Conservation (phyloP, 2,797 vertebrate species). For the Lateolabrax maculatus region DNA sequence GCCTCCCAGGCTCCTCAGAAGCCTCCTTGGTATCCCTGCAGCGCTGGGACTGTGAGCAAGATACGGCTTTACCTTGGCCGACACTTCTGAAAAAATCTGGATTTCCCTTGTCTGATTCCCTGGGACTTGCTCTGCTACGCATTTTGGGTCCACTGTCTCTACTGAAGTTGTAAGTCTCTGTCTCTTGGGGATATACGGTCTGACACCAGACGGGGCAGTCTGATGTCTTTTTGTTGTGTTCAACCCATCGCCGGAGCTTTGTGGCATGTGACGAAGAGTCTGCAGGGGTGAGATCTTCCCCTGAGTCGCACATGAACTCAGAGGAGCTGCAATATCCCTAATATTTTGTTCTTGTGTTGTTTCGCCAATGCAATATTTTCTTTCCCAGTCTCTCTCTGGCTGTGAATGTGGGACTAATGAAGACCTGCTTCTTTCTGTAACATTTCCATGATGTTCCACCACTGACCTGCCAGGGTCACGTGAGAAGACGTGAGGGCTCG, state of each 20-base stretch:
- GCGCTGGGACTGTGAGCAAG: slow-evolving; percentile 80
- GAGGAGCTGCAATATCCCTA: slow-evolving; percentile 18
- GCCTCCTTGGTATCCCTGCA: slow-evolving; percentile 85
- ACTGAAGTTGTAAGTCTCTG: slow-evolving; percentile 76
- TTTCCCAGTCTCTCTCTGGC: slow-evolving; percentile 21
- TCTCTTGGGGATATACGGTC: slow-evolving; percentile 93
- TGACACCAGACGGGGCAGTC: slow-evolving; percentile 72
- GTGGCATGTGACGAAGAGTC: slow-evolving; percentile 14
- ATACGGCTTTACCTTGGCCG: slow-evolving; percentile 87
- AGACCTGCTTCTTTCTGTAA: slow-evolving; percentile 31
- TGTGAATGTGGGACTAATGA: slow-evolving; percentile 1
- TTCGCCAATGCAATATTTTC: neutral
- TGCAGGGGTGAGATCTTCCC: slow-evolving; percentile 1
- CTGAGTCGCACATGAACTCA: slow-evolving; percentile 26
- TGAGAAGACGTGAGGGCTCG: slow-evolving; percentile 9
- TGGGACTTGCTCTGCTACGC: slow-evolving; percentile 26
- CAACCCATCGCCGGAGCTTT: slow-evolving; percentile 11
- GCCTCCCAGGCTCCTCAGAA: slow-evolving; percentile 86
- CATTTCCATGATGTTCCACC: slow-evolving; percentile 25
- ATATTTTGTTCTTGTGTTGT: slow-evolving; percentile 16
- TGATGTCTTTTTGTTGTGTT: slow-evolving; percentile 79
- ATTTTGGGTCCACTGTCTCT: slow-evolving; percentile 15
- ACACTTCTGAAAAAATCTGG: slow-evolving; percentile 80
- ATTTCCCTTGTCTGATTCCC: slow-evolving; percentile 49
- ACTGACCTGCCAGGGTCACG: slow-evolving; percentile 5